Base-by-base conservation (phyloP, 53 echinoderm and acorn worm genomes). In the Astropecten irregularis region DNA sequence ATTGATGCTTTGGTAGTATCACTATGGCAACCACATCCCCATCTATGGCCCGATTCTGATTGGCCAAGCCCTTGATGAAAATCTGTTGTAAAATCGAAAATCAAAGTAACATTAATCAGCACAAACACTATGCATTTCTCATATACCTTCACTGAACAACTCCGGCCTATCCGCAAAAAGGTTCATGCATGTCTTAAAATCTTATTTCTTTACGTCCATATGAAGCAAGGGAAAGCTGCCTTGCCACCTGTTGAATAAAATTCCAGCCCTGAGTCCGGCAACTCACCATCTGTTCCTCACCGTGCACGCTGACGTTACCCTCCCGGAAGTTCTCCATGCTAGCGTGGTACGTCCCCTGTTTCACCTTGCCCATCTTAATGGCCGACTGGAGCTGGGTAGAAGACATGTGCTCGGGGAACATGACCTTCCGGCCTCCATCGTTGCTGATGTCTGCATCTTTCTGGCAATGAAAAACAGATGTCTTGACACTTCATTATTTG, bases 251-350 rank as follows among this genome's bases (percentile, higher is more conserved):
- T n/a, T n/a, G n/a, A n/a, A n/a, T n/a, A n/a, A n/a, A n/a, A n/a
- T n/a, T n/a, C n/a, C n/a, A n/a, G n/a, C n/a, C n/a, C n/a, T n/a
- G n/a, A n/a, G n/a, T n/a, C n/a, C n/a, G n/a, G n/a, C n/a, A n/a
- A n/a, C 93, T 83, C 42, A 97, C 97, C 91, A 73, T 87, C 58
- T 94, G 89, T 31, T 97, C 97, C 68, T 94, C 81, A 2, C 92
- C 94, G 34, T 87, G 90, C 1, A 94, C 68, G 67, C 83, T 89
- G 76, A 94, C 90, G 30, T 84, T 81, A 0, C 88, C 97, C 68
- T 97, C 97, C 68, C 91, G 83, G 88, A 88, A 97, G 86, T 97
- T 97, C 59, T 97, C 94, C 31, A 89, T 87, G 81, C 97, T 97
- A 4, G 97, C 85, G 32, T 90, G 88, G 77, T 92, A 97, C 22